Evolutionary conservation across 2,888 invertebrate species (phyloP).

Genomic region (Dolichopus griseipennis): DNA sequence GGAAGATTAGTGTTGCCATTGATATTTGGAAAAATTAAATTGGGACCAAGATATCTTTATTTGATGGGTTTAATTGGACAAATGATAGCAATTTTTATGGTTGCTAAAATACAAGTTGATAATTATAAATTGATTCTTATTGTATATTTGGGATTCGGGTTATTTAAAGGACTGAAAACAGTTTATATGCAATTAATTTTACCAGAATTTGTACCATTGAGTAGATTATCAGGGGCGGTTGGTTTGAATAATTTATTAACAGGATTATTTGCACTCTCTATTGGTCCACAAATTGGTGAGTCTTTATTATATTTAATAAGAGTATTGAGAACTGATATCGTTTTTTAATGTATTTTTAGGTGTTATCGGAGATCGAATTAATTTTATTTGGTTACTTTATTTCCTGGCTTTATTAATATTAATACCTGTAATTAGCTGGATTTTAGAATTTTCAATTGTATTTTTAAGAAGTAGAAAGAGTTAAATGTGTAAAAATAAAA

Average conservation of each 20-base stretch:
- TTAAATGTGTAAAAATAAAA: too few species aligned
- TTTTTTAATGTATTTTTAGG: constrained; percentile 23
- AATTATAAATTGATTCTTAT: constrained; percentile 41
- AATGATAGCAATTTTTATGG: constrained; percentile 47
- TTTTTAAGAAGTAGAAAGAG: too few species aligned
- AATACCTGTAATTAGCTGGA: constrained; percentile 31
- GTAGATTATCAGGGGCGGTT: constrained; percentile 54
- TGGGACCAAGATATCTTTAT: constrained; percentile 57
- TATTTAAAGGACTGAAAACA: constrained; percentile 56
- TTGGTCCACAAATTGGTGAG: constrained; percentile 55
- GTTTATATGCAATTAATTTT: constrained; percentile 59
- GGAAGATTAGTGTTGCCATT: constrained; percentile 55
- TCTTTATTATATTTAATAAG: too few species aligned
- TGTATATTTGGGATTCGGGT: constrained; percentile 53
- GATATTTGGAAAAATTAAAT: constrained; percentile 53
- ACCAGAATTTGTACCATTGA: constrained; percentile 54
- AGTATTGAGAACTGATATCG: too few species aligned
- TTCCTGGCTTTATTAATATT: constrained; percentile 31
- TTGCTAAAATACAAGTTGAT: constrained; percentile 50
- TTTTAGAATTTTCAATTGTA: constrained; percentile 22
- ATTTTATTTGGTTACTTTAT: constrained; percentile 33
- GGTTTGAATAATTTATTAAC: constrained; percentile 55
- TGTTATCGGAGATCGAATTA: constrained; percentile 30
- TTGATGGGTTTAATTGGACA: constrained; percentile 53
- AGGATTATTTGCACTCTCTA: constrained; percentile 48